Conservation (phyloP, 2,888 invertebrate genomes). For the Spodoptera picta region DNA sequence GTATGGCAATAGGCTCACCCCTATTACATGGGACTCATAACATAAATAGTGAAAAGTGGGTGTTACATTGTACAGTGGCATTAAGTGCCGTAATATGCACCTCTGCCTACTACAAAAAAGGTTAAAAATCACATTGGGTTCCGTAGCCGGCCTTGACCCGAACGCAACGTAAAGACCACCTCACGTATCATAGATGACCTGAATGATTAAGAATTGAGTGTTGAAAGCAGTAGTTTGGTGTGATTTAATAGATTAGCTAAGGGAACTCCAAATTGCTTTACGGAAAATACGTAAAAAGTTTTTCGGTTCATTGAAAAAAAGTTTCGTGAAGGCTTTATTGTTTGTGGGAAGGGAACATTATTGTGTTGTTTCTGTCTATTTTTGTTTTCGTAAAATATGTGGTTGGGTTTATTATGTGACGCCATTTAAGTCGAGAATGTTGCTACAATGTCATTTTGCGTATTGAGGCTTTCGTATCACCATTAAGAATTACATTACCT, state of each 20-base stretch:
- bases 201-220: constrained; percentile 55
- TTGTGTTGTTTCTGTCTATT: constrained; percentile 22
- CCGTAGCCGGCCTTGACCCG: constrained; percentile 33
- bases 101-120: no score
- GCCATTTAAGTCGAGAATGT: no score
- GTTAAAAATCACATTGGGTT: constrained; percentile 12
- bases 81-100: no score
- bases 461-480: no score
- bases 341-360: constrained; percentile 11
- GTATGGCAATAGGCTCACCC: no score
- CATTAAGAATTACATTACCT: no score
- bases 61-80: no score
- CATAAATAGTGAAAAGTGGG: no score
- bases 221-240: constrained; percentile 46
- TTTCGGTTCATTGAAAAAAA: constrained; percentile 40
- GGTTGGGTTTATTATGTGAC: no score
- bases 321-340: constrained; percentile 23
- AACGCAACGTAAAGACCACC: constrained; percentile 32
- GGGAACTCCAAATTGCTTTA: constrained; percentile 30
- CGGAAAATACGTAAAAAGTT: constrained; percentile 31
- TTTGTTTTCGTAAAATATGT: neutral
- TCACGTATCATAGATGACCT: constrained; percentile 55
- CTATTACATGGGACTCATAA: no score
- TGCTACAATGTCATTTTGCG: no score
- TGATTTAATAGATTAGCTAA: constrained; percentile 45